Evolutionary conservation across 2,797 vertebrate genomes (phyloP).

Genomic region (Pachyuromys duprasi): DNA sequence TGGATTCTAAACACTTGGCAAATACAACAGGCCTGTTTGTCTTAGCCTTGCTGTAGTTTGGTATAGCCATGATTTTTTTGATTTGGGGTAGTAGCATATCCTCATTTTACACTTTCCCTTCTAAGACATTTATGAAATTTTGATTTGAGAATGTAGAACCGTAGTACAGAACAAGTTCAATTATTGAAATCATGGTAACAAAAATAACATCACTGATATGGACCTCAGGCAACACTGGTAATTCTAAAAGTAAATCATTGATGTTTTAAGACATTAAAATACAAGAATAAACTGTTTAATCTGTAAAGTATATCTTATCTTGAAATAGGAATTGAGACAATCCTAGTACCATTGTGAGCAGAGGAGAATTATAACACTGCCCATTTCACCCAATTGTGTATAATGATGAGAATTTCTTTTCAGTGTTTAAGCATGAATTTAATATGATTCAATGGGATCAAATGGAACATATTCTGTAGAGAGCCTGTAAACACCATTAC

Average conservation of each 20-base stretch:
- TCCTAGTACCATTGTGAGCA: neutral
- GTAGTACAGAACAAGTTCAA: neutral
- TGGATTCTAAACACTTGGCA: neutral
- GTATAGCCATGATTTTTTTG: neutral
- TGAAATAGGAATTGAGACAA: neutral
- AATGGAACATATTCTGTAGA: neutral
- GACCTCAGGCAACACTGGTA: neutral
- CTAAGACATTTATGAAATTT: neutral
- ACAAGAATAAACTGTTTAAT: neutral
- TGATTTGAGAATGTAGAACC: neutral
- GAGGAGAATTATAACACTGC: neutral
- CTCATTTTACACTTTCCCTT: neutral
- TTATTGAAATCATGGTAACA: neutral
- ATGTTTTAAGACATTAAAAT: neutral
- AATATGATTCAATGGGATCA: conserved; percentile 9
- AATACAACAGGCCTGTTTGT: neutral
- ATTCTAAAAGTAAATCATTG: neutral
- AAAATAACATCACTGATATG: neutral
- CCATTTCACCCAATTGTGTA: neutral
- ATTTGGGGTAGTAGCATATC: neutral
- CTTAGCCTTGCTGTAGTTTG: neutral
- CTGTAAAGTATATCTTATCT: neutral
- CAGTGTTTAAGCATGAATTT: neutral
- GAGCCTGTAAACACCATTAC: too few relatives aligned
- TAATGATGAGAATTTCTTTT: neutral